Conservation (phyloP, 92 coral and sea anemone genomes). For the Metridium senile region DNA sequence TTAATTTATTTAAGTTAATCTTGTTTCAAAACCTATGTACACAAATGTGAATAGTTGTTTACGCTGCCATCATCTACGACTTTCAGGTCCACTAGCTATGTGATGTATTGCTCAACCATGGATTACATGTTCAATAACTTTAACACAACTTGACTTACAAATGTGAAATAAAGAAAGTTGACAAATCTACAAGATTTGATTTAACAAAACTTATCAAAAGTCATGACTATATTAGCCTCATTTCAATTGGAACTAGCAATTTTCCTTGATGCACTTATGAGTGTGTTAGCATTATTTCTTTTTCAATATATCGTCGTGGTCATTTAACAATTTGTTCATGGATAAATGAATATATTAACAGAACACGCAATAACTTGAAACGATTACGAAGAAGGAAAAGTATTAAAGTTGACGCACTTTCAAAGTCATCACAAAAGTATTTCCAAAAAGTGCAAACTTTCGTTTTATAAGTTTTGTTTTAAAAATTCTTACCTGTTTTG, state of each 20-base stretch:
- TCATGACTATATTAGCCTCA: too few species aligned
- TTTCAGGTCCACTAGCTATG: constrained; percentile 9
- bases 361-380: constrained; percentile 10
- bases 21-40: not conserved
- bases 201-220: too few species aligned
- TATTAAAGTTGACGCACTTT: not conserved
- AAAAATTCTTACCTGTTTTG: constrained; percentile 6
- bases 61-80: not conserved
- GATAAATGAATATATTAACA: not conserved
- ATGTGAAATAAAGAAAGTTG: too few species aligned
- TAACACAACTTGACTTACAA: not conserved
- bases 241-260: not conserved
- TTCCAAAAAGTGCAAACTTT: not conserved
- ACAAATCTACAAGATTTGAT: too few species aligned
- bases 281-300: not conserved
- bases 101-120: constrained; percentile 7
- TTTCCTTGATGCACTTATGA: not conserved
- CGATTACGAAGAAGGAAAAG: not conserved
- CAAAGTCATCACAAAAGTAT: too few species aligned
- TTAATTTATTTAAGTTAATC: not conserved
- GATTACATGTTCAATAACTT: not conserved
- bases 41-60: constrained; percentile 1
- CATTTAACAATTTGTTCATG: not conserved
- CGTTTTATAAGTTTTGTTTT: not conserved
- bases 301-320: too few species aligned